Base-by-base conservation (phyloP, 1,140 invertebrate species). In the Drosophila serrata region DNA sequence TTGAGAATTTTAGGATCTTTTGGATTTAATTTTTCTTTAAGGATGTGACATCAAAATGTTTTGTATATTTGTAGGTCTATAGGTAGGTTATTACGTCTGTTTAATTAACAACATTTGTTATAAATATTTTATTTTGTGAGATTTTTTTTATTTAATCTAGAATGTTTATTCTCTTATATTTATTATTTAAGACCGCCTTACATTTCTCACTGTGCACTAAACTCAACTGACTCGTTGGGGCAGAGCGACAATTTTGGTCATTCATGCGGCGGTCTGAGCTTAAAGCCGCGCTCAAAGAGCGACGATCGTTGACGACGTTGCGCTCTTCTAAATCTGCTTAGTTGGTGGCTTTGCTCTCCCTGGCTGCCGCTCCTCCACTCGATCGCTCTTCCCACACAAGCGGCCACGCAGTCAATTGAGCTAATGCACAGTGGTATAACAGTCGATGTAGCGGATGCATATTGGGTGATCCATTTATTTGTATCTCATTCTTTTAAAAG, bases 211-310 rank as follows among this genome's bases (percentile, higher is more conserved):
- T 29, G 55, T 59, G 51, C 13, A 53, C 11, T 29, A 8, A 15
- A 15, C 13, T 49, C 43, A 0, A 22, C 19, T 19, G 19, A 9
- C 22, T 62, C 60, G 74, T 73, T 17, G 6, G 6, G 27, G 1
- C 31, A 35, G 46, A 62, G 56, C 61, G 31, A 63, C 75, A 79
- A 42, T 79, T 63, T 78, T 68, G 68, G 80, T 78, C 74, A 82
- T 82, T 82, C 62, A 68, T 61, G 42, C 46, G 57, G 61, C n/a
- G 24, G 19, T 37, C 60, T 51, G 35, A 75, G 43, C 43, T 48
- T 48, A 3, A 17, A 59, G 55, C 27, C 12, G 17, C 0, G 24
- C 65, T 69, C 17, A 67, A 69, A 70, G 37, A 37, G 64, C 17
- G 1, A 6, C 11, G 17, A 39, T 27, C 22, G 7, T 19, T 29